These are phyloP conservation scores for Drymodes brunneopygia DNA, from an alignment of 2,113 vertebrate genomes.

Conservation along the genomic window DNA sequence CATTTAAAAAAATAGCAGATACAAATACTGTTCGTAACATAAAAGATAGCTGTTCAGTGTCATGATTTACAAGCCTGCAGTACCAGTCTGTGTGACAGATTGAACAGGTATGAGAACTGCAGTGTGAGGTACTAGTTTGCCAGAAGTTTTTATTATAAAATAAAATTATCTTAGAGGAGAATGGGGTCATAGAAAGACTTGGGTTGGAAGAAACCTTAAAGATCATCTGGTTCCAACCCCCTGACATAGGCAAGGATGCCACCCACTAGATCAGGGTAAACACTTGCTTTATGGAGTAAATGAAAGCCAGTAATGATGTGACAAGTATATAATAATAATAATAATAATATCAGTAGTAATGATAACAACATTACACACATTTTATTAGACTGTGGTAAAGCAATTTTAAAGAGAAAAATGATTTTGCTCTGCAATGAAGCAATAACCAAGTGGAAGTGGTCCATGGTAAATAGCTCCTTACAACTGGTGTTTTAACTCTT, in stretches of 20 bases:
- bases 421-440: background rate
- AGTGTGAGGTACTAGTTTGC: background rate
- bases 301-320: background rate
- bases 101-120: background rate
- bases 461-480: background rate
- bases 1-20: background rate
- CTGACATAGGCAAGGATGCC: background rate
- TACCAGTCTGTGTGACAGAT: background rate
- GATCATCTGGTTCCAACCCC: background rate
- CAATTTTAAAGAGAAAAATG: background rate
- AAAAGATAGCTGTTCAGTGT: background rate
- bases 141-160: background rate
- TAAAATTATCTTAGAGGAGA: background rate
- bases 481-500: background rate
- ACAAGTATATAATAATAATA: background rate
- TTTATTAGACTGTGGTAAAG: background rate
- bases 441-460: background rate
- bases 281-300: background rate
- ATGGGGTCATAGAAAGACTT: background rate
- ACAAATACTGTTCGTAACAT: background rate
- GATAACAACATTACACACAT: background rate
- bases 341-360: background rate
- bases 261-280: background rate
- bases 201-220: background rate
- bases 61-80: background rate